phyloP scores from a whole-genome alignment of 2,113 vertebrate genomes.

The Scomber scombrus region DNA sequence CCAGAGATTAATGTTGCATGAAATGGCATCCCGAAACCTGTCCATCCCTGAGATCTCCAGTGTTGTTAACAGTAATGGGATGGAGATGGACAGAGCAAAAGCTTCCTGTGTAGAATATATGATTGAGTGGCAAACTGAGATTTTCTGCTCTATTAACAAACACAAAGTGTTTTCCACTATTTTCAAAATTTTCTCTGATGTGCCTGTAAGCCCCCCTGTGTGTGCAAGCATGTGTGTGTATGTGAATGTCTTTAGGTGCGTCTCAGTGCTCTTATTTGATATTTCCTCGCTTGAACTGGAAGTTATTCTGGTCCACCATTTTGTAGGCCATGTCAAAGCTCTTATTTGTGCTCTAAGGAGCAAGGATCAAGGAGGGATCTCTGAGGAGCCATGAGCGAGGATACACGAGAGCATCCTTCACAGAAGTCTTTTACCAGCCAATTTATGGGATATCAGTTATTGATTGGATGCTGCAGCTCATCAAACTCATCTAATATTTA shows the following conservation, averaged over 20 bases:
- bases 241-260: background rate
- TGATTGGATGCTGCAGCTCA: too few relatives aligned
- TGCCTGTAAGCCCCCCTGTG: background rate
- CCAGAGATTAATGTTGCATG: slow-evolving; percentile 79
- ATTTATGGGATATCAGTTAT: too few relatives aligned
- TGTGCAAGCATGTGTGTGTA: background rate
- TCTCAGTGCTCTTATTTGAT: too few relatives aligned
- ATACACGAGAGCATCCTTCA: too few relatives aligned
- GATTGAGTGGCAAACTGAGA: slow-evolving; percentile 37
- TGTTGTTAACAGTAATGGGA: slow-evolving; percentile 57
- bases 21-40: slow-evolving; percentile 71
- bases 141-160: slow-evolving; percentile 54
- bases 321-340: too few relatives aligned
- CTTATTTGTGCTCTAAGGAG: too few relatives aligned
- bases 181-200: slow-evolving; percentile 5
- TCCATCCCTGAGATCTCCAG: slow-evolving; percentile 62
- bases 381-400: too few relatives aligned
- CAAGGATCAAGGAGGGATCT: too few relatives aligned
- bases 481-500: too few relatives aligned
- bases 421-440: too few relatives aligned
- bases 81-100: slow-evolving; percentile 35
- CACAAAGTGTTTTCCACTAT: slow-evolving; percentile 25
- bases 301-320: too few relatives aligned
- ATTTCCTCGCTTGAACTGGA: too few relatives aligned
- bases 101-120: slow-evolving; percentile 28